Percentiles rank a stretch among this genome's conserved stretches.
These are phyloP conservation scores for Homarus gammarus DNA, from an alignment of 2,888 invertebrate species.

Conservation along the genomic window DNA sequence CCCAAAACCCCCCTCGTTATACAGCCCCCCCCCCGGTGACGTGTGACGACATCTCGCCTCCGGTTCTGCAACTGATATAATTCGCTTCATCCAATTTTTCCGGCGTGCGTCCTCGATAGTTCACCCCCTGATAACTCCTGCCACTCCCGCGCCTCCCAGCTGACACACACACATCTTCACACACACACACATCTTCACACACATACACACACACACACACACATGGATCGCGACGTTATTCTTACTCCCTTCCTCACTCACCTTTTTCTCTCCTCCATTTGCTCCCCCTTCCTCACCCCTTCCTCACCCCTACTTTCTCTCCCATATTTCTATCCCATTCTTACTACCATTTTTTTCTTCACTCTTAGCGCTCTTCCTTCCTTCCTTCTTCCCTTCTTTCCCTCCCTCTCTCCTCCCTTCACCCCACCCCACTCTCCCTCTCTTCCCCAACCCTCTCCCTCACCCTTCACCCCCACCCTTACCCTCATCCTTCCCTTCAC, in stretches of 20 bases:
- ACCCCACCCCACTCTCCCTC: slow-evolving; percentile 8
- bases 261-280: background rate
- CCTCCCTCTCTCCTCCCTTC: background rate
- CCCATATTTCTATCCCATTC: no score
- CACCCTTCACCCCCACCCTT: background rate
- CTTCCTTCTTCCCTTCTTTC: background rate
- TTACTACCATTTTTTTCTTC: no score
- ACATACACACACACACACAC: no score
- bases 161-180: no score
- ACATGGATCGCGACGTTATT: no score
- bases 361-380: background rate
- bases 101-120: background rate
- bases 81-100: slow-evolving; percentile 28
- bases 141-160: no score
- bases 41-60: background rate
- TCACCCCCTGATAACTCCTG: background rate
- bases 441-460: background rate
- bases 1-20: no score
- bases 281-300: background rate
- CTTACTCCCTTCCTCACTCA: no score
- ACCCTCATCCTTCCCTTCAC: background rate
- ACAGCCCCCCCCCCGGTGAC: background rate
- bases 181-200: no score
- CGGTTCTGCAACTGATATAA: slow-evolving; percentile 27
- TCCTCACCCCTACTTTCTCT: no score